phyloP scores from a whole-genome alignment of 2,888 invertebrate genomes.

The Baccha elongata region DNA sequence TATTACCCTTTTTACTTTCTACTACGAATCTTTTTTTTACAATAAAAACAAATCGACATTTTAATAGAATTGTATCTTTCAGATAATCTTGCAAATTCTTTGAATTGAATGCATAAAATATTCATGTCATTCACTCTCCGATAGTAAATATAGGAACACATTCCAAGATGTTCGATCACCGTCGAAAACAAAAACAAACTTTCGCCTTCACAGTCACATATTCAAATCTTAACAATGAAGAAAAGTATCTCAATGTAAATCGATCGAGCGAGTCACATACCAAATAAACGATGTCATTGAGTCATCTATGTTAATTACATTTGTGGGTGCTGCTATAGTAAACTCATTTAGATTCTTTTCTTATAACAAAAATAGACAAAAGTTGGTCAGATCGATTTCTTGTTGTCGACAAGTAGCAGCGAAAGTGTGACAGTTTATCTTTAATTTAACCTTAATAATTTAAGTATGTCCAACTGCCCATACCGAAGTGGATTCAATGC shows the following conservation, averaged over 20 bases:
- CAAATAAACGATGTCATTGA: conserved; percentile 19
- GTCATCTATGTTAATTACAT: conserved; percentile 37
- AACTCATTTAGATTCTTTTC: conserved; percentile 44
- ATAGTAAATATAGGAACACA: conserved; percentile 9
- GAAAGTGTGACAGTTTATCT: conserved; percentile 71
- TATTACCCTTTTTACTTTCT: conserved; percentile 53
- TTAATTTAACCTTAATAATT: conserved; percentile 61
- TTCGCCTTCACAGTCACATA: conserved; percentile 56
- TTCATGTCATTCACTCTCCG: conserved; percentile 50
- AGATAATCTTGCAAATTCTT: conserved; percentile 53
- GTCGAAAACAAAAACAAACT: conserved; percentile 24
- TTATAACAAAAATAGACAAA: not conserved
- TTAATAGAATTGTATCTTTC: conserved; percentile 7
- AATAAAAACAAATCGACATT: not conserved
- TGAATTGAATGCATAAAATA: conserved; percentile 60
- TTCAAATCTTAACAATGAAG: conserved; percentile 19
- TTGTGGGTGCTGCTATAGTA: conserved; percentile 64
- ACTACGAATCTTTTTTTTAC: not conserved
- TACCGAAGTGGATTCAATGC: not conserved
- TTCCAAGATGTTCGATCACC: conserved; percentile 30
- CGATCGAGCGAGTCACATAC: conserved; percentile 40
- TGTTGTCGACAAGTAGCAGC: conserved; percentile 49
- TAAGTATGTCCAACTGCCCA: not conserved
- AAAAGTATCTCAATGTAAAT: conserved; percentile 21
- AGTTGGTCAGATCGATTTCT: conserved; percentile 32